Conservation (phyloP, 2,797 vertebrate species). For the Erithacus rubecula region DNA sequence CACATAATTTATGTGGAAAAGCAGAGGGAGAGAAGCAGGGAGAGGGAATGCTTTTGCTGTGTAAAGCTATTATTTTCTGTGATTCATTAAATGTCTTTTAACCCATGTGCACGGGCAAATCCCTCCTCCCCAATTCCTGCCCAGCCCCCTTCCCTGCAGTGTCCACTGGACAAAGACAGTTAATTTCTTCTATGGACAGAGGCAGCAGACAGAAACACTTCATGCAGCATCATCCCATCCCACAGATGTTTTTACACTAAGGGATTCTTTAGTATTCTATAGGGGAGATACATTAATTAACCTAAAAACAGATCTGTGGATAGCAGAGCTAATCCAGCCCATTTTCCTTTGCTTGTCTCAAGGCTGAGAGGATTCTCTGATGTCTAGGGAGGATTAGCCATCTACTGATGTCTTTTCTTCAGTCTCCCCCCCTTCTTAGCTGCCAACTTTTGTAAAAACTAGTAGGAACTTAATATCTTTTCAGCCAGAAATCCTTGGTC, state of each 20-base stretch:
- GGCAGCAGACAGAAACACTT: not conserved
- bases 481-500: not conserved
- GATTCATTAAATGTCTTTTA: constrained; percentile 71
- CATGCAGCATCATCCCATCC: not conserved
- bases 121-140: not conserved
- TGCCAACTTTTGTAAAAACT: not conserved
- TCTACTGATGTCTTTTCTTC: not conserved
- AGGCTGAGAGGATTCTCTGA: not conserved
- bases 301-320: not conserved
- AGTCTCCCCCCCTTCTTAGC: not conserved
- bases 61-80: constrained; percentile 69
- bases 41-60: constrained; percentile 68
- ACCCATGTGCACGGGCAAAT: constrained; percentile 21
- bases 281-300: not conserved
- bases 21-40: constrained; percentile 37
- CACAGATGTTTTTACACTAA: not conserved
- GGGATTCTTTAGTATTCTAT: not conserved
- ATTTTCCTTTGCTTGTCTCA: not conserved
- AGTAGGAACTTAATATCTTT: not conserved
- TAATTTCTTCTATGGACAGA: not conserved
- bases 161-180: constrained; percentile 1
- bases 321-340: not conserved
- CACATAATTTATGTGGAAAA: constrained; percentile 73
- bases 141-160: not conserved
- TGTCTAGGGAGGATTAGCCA: not conserved